phyloP scores from a whole-genome alignment of 2,113 vertebrate genomes.

The Notarius lentiginosus region DNA sequence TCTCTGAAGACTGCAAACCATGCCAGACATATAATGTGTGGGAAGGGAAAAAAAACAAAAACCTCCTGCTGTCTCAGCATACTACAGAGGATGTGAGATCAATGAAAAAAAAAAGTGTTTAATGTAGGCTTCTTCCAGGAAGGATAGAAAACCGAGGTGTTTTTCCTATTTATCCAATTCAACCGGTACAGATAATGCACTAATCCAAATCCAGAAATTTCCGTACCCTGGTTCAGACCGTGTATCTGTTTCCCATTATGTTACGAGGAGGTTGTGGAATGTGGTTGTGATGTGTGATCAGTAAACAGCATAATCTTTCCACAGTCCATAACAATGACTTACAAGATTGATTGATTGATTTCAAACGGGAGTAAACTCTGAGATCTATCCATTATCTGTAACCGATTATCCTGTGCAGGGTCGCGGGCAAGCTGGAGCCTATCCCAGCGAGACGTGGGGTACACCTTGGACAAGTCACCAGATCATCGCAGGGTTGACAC shows the following conservation, averaged over 20 bases:
- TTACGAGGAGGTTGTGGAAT: neutral
- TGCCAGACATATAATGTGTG: slow-evolving; percentile 31
- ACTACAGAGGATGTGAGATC: slow-evolving; percentile 21
- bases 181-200: neutral
- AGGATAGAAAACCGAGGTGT: neutral
- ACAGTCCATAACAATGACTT: neutral
- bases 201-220: neutral
- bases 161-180: neutral
- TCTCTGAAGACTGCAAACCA: slow-evolving; percentile 29
- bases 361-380: neutral
- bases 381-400: neutral
- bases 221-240: neutral
- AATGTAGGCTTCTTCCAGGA: neutral
- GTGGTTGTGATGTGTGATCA: neutral
- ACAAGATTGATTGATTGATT: neutral
- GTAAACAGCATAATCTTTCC: neutral
- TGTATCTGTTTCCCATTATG: neutral
- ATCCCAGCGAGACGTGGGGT: too few species aligned
- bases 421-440: too few species aligned
- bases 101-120: neutral
- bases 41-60: slow-evolving; percentile 14
- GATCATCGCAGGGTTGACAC: too few species aligned
- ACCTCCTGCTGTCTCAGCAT: slow-evolving; percentile 47
- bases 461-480: too few species aligned
- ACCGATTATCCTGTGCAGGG: too few species aligned